phyloP scores from a whole-genome alignment of 2,113 vertebrate genomes.

The Sorex araneus region DNA sequence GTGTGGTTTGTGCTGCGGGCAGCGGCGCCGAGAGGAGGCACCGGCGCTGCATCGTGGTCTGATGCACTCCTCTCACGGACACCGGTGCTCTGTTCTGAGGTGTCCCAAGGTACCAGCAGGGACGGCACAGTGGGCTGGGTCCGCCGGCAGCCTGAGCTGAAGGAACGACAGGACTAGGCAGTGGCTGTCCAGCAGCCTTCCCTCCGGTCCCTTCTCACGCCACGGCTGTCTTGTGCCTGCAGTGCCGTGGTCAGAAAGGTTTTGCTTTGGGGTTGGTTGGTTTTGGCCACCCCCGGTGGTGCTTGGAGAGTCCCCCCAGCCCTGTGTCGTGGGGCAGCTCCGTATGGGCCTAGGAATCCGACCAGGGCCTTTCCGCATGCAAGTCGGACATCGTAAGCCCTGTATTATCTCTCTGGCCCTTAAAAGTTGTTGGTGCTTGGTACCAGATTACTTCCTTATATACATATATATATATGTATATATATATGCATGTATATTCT shows the following conservation, averaged over 20 bases:
- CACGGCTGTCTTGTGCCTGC: neutral
- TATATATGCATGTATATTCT: too few relatives aligned
- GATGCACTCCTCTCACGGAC: neutral
- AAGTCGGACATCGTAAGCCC: too few relatives aligned
- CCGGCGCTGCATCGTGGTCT: too few relatives aligned
- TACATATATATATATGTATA: neutral
- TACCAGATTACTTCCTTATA: neutral
- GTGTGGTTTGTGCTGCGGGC: too few relatives aligned
- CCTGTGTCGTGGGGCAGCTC: too few relatives aligned
- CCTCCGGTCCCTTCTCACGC: neutral
- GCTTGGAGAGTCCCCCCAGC: too few relatives aligned
- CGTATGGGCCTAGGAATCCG: too few relatives aligned
- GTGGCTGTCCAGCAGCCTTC: neutral
- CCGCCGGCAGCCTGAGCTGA: neutral
- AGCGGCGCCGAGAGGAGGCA: rapidly evolving
- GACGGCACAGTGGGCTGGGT: neutral
- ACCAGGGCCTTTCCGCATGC: too few relatives aligned
- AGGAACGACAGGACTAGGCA: neutral
- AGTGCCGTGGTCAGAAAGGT: too few relatives aligned
- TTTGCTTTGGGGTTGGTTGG: neutral
- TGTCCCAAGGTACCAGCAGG: neutral
- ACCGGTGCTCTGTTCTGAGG: neutral
- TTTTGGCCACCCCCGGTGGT: too few relatives aligned
- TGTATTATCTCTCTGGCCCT: neutral
- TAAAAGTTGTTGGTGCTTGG: neutral